A percentile compares a stretch with the other conserved stretches of the same genome.
Conservation (phyloP, 2,888 invertebrate genomes). For the Antitype chi region DNA sequence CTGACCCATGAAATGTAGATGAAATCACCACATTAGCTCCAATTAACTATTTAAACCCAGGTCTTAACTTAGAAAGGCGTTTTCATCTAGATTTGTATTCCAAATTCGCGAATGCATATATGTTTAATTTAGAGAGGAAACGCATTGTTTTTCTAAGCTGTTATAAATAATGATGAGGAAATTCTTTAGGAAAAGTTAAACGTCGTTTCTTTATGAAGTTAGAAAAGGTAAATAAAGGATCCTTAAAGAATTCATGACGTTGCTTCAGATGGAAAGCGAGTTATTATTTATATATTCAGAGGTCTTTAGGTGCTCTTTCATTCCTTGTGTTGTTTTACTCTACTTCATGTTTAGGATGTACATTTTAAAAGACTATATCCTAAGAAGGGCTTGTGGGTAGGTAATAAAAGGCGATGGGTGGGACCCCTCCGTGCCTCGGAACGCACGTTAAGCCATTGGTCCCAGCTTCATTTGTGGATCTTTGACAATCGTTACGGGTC, state of each 20-base stretch:
- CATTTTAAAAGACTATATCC: no score
- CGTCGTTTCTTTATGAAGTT: neutral
- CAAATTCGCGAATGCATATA: constrained; percentile 34
- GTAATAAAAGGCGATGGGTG: no score
- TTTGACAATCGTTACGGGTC: no score
- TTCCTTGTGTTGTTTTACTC: constrained; percentile 23
- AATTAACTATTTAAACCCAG: constrained; percentile 53
- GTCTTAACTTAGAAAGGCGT: constrained; percentile 59
- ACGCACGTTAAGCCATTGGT: no score
- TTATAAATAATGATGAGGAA: constrained; percentile 40
- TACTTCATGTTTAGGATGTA: constrained; percentile 1
- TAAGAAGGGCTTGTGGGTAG: no score
- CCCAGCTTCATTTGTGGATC: no score
- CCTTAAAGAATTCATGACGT: constrained; percentile 32
- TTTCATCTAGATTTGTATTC: constrained; percentile 67
- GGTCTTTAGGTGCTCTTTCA: constrained; percentile 8
- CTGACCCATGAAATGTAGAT: constrained; percentile 25
- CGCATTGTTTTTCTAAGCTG: constrained; percentile 17
- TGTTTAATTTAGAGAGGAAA: constrained; percentile 56
- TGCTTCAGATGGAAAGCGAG: constrained; percentile 19
- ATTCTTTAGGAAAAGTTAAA: constrained; percentile 8
- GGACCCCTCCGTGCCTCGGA: no score
- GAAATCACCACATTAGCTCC: constrained; percentile 42
- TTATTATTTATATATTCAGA: constrained; percentile 34
- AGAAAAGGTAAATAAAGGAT: constrained; percentile 15